Conservation (phyloP, 1,140 invertebrate species). For the Paraescarpia echinospica region DNA sequence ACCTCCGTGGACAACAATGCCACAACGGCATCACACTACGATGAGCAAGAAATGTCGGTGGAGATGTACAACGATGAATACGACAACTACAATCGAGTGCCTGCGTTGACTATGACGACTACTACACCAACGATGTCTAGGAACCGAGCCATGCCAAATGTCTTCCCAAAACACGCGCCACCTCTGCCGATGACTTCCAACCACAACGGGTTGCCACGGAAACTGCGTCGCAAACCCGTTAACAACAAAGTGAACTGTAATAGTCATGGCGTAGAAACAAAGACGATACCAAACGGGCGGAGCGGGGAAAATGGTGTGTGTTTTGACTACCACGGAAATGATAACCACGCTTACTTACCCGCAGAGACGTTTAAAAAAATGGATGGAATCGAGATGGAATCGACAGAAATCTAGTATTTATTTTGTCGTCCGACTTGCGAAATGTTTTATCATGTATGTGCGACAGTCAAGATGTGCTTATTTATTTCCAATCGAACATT, state of each 20-base stretch:
- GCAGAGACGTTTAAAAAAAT: slow-evolving; percentile 1
- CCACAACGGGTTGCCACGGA: background rate
- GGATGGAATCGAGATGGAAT: background rate
- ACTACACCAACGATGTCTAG: background rate
- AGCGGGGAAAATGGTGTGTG: background rate
- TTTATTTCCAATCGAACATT: slow-evolving; percentile 5
- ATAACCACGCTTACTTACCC: background rate
- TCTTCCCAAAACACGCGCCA: background rate
- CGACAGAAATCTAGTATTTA: slow-evolving; percentile 1
- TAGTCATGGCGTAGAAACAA: background rate
- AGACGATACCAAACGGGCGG: background rate
- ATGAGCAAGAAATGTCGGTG: slow-evolving; percentile 28
- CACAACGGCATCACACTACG: slow-evolving; percentile 10
- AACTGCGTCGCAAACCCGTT: background rate
- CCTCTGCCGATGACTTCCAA: background rate
- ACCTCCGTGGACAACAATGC: slow-evolving; percentile 84
- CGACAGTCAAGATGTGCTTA: background rate
- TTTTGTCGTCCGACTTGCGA: background rate
- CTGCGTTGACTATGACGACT: background rate
- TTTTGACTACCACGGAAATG: background rate
- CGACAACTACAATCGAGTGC: slow-evolving; percentile 26
- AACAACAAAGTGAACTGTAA: slow-evolving; percentile 1
- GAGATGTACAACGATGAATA: slow-evolving; percentile 30
- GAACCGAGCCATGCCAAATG: background rate
- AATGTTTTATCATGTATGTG: background rate